Conservation (phyloP, 2,888 invertebrate species). For the Encarsia formosa region DNA sequence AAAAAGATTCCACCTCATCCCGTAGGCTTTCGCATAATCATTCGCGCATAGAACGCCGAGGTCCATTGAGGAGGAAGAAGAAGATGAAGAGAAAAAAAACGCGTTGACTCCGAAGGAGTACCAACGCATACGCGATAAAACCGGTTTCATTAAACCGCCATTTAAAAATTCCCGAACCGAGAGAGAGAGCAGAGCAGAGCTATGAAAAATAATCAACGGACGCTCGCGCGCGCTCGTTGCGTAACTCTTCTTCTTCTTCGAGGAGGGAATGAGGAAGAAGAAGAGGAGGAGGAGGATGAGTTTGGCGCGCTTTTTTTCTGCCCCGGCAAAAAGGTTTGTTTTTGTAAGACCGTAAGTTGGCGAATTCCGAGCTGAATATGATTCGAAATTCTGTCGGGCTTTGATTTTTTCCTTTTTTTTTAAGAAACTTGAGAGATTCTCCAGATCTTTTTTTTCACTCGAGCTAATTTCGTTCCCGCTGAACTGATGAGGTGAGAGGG, state of each 20-base stretch:
- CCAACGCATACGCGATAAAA: constrained; percentile 23
- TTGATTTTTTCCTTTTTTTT: too few species aligned
- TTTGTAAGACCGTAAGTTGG: neutral
- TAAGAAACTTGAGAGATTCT: too few species aligned
- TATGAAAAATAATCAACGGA: constrained; percentile 50
- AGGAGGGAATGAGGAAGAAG: neutral
- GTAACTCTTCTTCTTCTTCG: constrained; percentile 33
- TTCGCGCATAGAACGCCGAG: constrained; percentile 1
- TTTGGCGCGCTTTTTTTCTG: neutral
- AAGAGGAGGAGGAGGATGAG: constrained; percentile 15
- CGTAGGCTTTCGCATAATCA: constrained; percentile 5
- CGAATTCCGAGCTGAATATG: neutral
- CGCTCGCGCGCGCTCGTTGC: constrained; percentile 39
- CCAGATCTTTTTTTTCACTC: too few species aligned
- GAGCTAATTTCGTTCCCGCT: too few species aligned
- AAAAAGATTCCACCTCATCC: neutral
- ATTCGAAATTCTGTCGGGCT: too few species aligned
- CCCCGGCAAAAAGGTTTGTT: neutral
- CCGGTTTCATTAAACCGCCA: constrained; percentile 50
- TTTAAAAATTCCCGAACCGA: constrained; percentile 45
- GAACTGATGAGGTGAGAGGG: too few species aligned
- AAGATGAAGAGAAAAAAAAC: neutral
- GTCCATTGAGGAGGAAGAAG: neutral
- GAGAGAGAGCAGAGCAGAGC: constrained; percentile 23
- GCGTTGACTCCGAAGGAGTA: neutral